phyloP scores from a whole-genome alignment of 2,113 vertebrate genomes.

The Cyprinodon brontotheroides region DNA sequence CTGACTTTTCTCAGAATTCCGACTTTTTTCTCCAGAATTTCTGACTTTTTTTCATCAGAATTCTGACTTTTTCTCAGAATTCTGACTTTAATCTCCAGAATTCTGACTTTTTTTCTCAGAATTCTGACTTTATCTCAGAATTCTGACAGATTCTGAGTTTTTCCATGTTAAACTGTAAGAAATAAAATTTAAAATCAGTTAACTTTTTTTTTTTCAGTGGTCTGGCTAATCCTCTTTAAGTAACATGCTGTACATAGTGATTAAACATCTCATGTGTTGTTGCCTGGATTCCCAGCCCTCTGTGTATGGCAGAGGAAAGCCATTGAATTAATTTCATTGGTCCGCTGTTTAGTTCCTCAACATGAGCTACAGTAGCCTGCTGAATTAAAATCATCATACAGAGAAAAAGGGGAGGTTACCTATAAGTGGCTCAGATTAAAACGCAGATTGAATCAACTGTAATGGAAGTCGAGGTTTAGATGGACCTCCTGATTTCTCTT shows the following conservation, averaged over 20 bases:
- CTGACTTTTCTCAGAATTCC: too few relatives aligned
- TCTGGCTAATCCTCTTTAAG: too few relatives aligned
- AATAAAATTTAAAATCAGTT: background rate
- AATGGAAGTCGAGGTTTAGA: background rate
- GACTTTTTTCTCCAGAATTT: too few relatives aligned
- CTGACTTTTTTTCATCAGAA: too few relatives aligned
- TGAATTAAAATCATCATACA: conserved; percentile 17
- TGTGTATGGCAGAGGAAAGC: conserved; percentile 19
- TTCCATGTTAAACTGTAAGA: too few relatives aligned
- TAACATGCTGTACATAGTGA: conserved; percentile 22
- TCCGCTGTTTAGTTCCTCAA: conserved; percentile 2
- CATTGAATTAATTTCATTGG: conserved; percentile 1
- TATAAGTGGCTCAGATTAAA: background rate
- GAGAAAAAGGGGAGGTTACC: background rate
- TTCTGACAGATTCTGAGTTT: too few relatives aligned
- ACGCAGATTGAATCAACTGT: background rate
- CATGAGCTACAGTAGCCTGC: background rate
- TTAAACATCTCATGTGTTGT: conserved; percentile 26
- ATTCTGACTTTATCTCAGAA: too few relatives aligned
- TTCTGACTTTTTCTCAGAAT: too few relatives aligned
- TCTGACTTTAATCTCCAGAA: too few relatives aligned
- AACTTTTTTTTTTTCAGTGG: too few relatives aligned
- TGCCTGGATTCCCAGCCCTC: conserved; percentile 35
- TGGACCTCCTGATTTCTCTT: background rate
- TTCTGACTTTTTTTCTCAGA: too few relatives aligned